Evolutionary conservation across 2,888 invertebrate species (phyloP), one percentile per base, ranked within the genome.

Genomic region (Orthosia gracilis): DNA sequence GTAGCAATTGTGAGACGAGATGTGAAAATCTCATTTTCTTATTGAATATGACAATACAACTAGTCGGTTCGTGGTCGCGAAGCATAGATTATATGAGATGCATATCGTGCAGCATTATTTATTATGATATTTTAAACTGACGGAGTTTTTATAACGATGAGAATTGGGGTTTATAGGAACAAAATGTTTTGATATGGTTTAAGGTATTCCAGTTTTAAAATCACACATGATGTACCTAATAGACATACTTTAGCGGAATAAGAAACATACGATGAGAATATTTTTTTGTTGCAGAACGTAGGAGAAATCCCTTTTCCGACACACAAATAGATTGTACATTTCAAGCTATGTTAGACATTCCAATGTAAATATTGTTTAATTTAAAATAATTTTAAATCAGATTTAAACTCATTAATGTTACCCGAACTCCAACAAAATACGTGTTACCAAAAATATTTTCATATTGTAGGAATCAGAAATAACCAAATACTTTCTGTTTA

Each of bases 301-400:
- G 7, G 23, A 55, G 26, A 75, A 59, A 54, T 45, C 17, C 5
- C 9, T 47, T 17, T 68, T 57, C 55, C 40, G 45, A 45, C 18
- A 57, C 54, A 70, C 18, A 77, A 59, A 67, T 57, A 59, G 50
- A 67, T 76, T 66, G 26, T 55, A 62, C 23, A 75, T 81, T 61
- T 52, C 23, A 55, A 76, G 21, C 55, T 61, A 80, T 69, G 45
- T 18, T 63, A 73, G n/a, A 80, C 80, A 80, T 83, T 80, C 75
- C 84, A 73, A 52, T 84, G 76, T 80, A 84, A 80, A 81, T 80
- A 80, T 45, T 74, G 18, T 54, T 64, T 49, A 69, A 58, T 62
- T 50, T 59, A 68, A 47, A 52, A 47, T 45, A 23, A 18, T 23
- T 55, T 40, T n/a, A 47, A 47, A 64, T 49, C 15, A 12, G 13